Evolutionary conservation across 2,113 vertebrate genomes (phyloP).

Genomic region (Heliornis fulica): DNA sequence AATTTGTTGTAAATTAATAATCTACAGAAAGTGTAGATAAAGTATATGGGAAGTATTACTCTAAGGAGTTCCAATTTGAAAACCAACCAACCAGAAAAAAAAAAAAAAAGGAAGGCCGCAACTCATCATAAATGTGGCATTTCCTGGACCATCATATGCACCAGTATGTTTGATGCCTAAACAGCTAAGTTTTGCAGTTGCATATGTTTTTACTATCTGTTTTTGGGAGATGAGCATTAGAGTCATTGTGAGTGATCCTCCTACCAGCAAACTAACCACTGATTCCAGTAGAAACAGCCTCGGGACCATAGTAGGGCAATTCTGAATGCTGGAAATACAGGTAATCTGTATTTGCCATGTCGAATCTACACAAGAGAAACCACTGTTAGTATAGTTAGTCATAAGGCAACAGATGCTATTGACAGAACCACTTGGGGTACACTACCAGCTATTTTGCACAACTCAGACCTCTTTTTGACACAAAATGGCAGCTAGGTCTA

Average conservation of each 20-base stretch:
- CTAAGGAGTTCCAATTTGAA: background rate
- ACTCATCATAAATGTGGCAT: background rate
- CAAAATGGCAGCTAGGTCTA: background rate
- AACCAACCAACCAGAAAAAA: background rate
- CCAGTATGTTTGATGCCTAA: background rate
- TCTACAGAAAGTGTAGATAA: background rate
- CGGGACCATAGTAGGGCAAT: background rate
- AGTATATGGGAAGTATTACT: background rate
- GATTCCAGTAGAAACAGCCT: background rate
- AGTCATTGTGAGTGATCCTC: background rate
- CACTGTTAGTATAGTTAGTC: background rate
- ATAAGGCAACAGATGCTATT: background rate
- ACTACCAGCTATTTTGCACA: background rate
- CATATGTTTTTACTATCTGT: background rate
- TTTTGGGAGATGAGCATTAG: background rate
- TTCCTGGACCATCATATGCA: background rate
- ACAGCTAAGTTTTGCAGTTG: background rate
- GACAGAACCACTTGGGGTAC: background rate
- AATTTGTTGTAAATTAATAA: background rate
- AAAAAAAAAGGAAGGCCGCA: background rate
- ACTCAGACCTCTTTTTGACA: background rate
- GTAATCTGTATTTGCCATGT: background rate
- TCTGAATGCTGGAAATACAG: background rate
- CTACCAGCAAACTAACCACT: background rate
- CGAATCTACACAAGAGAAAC: background rate